Percentiles rank a stretch among this genome's conserved stretches.
Evolutionary conservation across 2,113 vertebrate genomes (phyloP).

Genomic region (Catagonus wagneri): DNA sequence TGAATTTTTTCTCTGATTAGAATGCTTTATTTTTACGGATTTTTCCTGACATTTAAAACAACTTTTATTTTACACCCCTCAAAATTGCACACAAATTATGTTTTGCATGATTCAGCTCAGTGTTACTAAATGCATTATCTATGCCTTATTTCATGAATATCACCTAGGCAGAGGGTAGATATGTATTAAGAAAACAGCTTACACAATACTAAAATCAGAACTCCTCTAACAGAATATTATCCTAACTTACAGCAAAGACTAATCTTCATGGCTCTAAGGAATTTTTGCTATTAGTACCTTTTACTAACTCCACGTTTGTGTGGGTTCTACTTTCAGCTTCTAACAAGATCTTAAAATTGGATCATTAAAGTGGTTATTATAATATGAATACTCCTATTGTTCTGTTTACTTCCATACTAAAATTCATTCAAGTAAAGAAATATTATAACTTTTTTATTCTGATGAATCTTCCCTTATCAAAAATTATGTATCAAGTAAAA

Average conservation of each 20-base stretch:
- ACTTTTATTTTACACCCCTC: conserved; percentile 75
- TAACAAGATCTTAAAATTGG: conserved; percentile 57
- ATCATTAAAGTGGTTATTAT: conserved; percentile 54
- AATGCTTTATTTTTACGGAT: conserved; percentile 82
- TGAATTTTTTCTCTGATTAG: conserved; percentile 82
- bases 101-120: conserved; percentile 71
- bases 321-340: conserved; percentile 41
- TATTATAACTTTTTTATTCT: conserved; percentile 51
- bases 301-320: conserved; percentile 55
- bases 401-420: conserved; percentile 41
- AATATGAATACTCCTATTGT: conserved; percentile 23
- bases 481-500: conserved; percentile 61
- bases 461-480: conserved; percentile 59
- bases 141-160: conserved; percentile 80
- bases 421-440: conserved; percentile 43
- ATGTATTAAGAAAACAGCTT: conserved; percentile 81
- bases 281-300: conserved; percentile 61
- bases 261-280: conserved; percentile 64
- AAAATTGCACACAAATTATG: conserved; percentile 78
- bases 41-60: conserved; percentile 75
- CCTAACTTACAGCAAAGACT: conserved; percentile 74
- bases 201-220: conserved; percentile 74
- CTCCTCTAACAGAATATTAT: conserved; percentile 71
- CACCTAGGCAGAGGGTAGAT: conserved; percentile 67
- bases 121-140: conserved; percentile 76